Conservation (phyloP, 2,113 vertebrate species). For the Corythoichthys intestinalis region DNA sequence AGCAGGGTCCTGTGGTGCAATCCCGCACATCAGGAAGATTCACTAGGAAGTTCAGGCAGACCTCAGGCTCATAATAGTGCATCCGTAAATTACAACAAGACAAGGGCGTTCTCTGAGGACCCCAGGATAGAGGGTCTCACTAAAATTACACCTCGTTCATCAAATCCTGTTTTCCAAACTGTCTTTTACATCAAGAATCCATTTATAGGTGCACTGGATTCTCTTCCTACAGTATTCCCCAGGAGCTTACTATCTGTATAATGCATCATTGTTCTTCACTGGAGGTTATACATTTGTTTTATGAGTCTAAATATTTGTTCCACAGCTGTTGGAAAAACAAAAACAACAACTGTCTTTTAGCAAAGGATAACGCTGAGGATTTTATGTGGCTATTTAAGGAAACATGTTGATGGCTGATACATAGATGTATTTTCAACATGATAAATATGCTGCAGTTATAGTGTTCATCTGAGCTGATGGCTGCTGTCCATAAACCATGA, state of each 20-base stretch:
- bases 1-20: constrained; percentile 36
- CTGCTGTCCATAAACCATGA: constrained; percentile 16
- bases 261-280: constrained; percentile 8
- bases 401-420: not conserved
- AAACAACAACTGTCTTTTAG: not conserved
- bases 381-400: not conserved
- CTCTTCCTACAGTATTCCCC: constrained; percentile 25
- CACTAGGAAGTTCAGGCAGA: constrained; percentile 46
- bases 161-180: constrained; percentile 53
- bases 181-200: constrained; percentile 41
- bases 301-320: constrained; percentile 16
- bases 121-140: constrained; percentile 40
- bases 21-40: constrained; percentile 33
- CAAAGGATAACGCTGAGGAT: not conserved
- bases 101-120: constrained; percentile 58
- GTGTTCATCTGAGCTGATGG: not conserved
- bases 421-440: not conserved
- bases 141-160: constrained; percentile 68
- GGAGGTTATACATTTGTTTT: constrained; percentile 16
- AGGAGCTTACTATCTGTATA: constrained; percentile 10
- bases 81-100: constrained; percentile 63
- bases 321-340: constrained; percentile 6
- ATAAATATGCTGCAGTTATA: constrained; percentile 6
- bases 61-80: constrained; percentile 50
- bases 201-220: constrained; percentile 35